Conservation (phyloP, 2,797 vertebrate species). For the Melanotaenia maccullochi region DNA sequence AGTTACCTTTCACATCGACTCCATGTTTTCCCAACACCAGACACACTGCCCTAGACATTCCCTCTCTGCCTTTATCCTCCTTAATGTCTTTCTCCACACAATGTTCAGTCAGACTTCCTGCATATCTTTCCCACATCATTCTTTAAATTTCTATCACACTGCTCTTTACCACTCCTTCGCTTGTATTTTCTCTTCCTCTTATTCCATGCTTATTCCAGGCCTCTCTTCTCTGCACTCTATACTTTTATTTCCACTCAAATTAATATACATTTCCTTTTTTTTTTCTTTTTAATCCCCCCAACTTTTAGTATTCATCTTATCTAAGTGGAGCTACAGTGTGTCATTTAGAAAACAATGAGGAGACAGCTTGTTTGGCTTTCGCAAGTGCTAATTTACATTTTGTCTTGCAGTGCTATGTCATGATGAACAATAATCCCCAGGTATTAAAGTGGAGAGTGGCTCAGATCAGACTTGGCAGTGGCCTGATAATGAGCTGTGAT, state of each 20-base stretch:
- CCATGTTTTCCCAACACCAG: slow-evolving; percentile 30
- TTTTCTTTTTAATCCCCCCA: not conserved
- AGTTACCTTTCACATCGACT: slow-evolving; percentile 11
- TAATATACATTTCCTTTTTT: not conserved
- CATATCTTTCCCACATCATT: not conserved
- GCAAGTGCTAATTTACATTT: slow-evolving; percentile 47
- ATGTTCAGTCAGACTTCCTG: slow-evolving; percentile 14
- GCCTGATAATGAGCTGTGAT: slow-evolving; percentile 55
- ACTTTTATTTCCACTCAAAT: not conserved
- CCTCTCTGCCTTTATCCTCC: slow-evolving; percentile 21
- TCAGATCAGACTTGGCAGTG: slow-evolving; percentile 46
- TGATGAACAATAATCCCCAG: slow-evolving; percentile 57
- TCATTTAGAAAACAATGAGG: slow-evolving; percentile 1
- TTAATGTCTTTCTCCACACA: slow-evolving; percentile 17
- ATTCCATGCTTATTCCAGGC: slow-evolving; percentile 7
- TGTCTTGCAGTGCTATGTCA: slow-evolving; percentile 42
- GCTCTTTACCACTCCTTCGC: slow-evolving; percentile 32
- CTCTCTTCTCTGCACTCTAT: slow-evolving; percentile 6
- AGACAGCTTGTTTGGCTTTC: slow-evolving; percentile 29
- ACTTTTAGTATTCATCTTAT: slow-evolving; percentile 22
- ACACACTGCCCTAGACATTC: slow-evolving; percentile 27
- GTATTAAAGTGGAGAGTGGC: slow-evolving; percentile 57
- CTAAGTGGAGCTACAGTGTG: slow-evolving; percentile 11
- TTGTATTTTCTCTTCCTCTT: not conserved
- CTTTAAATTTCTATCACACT: slow-evolving; percentile 21